Percentiles rank a stretch among this genome's conserved stretches.
Conservation (phyloP, 2,113 vertebrate species). For the Rhea americana region DNA sequence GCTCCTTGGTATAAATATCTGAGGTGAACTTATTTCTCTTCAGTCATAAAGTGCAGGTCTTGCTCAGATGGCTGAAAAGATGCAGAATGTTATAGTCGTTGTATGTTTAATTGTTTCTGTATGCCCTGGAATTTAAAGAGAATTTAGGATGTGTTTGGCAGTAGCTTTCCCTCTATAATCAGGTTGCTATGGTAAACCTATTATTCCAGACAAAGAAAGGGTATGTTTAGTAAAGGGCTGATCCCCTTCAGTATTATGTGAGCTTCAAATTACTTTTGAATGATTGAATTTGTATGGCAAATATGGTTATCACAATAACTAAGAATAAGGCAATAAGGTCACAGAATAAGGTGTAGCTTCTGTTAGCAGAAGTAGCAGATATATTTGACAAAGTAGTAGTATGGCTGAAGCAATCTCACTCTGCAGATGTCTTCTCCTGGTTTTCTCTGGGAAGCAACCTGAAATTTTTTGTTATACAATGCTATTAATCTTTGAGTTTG, state of each 20-base stretch:
- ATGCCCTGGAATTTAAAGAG: slow-evolving; percentile 49
- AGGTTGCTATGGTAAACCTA: slow-evolving; percentile 79
- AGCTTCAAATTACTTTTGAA: slow-evolving; percentile 68
- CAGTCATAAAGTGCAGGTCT: not conserved
- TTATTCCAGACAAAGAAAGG: slow-evolving; percentile 68
- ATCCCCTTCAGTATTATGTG: slow-evolving; percentile 60
- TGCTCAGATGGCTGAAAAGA: slow-evolving; percentile 17
- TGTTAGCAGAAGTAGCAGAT: not conserved
- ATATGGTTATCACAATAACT: slow-evolving; percentile 28
- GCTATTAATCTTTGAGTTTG: not conserved
- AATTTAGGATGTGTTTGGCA: slow-evolving; percentile 58
- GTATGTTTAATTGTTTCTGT: slow-evolving; percentile 62
- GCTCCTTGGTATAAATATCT: not conserved
- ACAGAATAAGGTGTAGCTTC: not conserved
- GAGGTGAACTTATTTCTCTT: slow-evolving; percentile 9
- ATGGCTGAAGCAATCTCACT: not conserved
- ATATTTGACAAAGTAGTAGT: not conserved
- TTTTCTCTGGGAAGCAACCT: not conserved
- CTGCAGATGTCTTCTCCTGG: not conserved
- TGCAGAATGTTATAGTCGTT: slow-evolving; percentile 35
- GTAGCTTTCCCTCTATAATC: slow-evolving; percentile 52
- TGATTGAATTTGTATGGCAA: slow-evolving; percentile 24
- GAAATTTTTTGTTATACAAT: not conserved
- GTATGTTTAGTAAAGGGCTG: slow-evolving; percentile 58
- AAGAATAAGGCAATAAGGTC: slow-evolving; percentile 16